These are phyloP conservation scores for Orchesella cincta DNA, from an alignment of 1,140 invertebrate genomes.

Conservation along the genomic window DNA sequence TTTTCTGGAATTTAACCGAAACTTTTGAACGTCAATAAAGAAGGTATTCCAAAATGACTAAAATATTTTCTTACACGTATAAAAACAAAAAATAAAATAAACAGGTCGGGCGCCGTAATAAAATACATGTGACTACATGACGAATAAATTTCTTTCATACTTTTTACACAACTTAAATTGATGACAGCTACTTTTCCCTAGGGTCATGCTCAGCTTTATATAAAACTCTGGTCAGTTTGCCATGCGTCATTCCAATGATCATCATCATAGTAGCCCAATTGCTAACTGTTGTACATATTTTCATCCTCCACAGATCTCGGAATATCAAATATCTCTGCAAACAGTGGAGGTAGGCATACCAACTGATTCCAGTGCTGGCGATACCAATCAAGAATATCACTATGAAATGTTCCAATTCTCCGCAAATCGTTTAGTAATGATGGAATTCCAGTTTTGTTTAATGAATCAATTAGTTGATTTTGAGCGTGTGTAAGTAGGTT, in stretches of 20 bases:
- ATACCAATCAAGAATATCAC: conserved; percentile 86
- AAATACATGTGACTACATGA: neutral
- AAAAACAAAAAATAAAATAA: neutral
- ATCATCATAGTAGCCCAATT: neutral
- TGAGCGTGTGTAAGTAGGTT: conserved; percentile 74
- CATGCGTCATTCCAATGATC: neutral
- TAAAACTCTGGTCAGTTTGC: too few species aligned
- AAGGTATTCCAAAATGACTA: conserved; percentile 3
- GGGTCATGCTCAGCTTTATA: too few species aligned
- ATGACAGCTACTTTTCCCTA: too few species aligned
- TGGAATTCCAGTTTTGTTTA: conserved; percentile 67
- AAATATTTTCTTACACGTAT: neutral
- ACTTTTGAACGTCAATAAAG: neutral
- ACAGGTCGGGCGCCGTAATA: too few species aligned
- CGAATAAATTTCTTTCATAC: too few species aligned
- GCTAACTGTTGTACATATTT: conserved; percentile 51
- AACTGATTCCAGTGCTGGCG: conserved; percentile 82
- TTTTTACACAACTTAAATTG: neutral
- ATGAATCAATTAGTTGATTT: conserved; percentile 80
- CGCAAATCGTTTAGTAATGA: conserved; percentile 67
- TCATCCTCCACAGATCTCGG: conserved; percentile 80
- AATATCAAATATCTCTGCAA: conserved; percentile 97
- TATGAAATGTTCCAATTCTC: conserved; percentile 79
- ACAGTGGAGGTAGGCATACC: conserved; percentile 79
- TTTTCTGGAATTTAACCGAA: neutral